Evolutionary conservation across 2,888 invertebrate genomes (phyloP).

Genomic region (Hydroisotoma schaefferi): DNA sequence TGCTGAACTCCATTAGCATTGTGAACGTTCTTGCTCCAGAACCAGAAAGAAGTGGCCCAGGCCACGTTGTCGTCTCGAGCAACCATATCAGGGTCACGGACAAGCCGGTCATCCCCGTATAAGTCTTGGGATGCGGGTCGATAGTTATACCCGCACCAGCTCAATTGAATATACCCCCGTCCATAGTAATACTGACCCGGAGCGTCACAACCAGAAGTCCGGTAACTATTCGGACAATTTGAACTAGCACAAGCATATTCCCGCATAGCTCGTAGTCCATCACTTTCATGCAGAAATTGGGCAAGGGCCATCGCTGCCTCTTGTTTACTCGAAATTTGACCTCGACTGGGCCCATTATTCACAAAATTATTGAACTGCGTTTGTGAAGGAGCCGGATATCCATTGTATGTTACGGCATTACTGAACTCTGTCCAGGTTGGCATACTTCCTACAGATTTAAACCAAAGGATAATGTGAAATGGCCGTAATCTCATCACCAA

Average conservation of each 20-base stretch:
- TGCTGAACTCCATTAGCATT: slow-evolving; percentile 17
- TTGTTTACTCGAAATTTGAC: slow-evolving; percentile 28
- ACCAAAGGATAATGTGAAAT: no score
- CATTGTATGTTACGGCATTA: slow-evolving; percentile 28
- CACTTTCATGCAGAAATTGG: slow-evolving; percentile 41
- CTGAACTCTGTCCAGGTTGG: slow-evolving; percentile 28
- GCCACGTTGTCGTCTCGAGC: slow-evolving; percentile 31
- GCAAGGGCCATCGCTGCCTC: slow-evolving; percentile 46
- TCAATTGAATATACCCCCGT: slow-evolving; percentile 36
- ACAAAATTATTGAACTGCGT: slow-evolving; percentile 33
- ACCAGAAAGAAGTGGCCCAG: slow-evolving; percentile 42
- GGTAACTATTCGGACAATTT: slow-evolving; percentile 29
- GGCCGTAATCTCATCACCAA: no score
- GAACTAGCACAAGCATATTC: slow-evolving; percentile 33
- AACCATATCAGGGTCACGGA: slow-evolving; percentile 32
- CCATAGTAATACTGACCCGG: slow-evolving; percentile 30
- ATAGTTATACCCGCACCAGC: slow-evolving; percentile 44
- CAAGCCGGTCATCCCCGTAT: slow-evolving; percentile 29
- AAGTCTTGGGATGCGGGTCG: slow-evolving; percentile 28
- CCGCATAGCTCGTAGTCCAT: slow-evolving; percentile 32
- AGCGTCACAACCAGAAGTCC: slow-evolving; percentile 25
- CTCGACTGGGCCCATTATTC: slow-evolving; percentile 13
- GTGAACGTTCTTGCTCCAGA: slow-evolving; percentile 33
- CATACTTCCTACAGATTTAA: no score
- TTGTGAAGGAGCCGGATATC: slow-evolving; percentile 35